Evolutionary conservation across 2,797 vertebrate species (phyloP).

Genomic region (Meda fulgida): DNA sequence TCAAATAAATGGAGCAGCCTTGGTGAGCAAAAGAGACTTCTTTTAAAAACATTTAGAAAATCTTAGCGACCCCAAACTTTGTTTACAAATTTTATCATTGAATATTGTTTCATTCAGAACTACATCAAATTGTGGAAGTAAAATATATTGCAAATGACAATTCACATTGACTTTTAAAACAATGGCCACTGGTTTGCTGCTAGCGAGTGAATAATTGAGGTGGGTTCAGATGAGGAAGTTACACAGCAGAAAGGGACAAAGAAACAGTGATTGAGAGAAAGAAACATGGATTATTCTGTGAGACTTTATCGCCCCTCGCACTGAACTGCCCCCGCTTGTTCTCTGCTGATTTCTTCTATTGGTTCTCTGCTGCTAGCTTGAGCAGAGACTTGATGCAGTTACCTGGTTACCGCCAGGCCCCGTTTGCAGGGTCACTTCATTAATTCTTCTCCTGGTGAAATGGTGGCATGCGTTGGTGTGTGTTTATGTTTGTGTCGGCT

Average conservation of each 20-base stretch:
- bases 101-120: background rate
- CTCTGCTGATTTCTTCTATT: slow-evolving; percentile 14
- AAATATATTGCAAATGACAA: background rate
- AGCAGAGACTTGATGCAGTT: slow-evolving; percentile 59
- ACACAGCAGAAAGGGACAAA: slow-evolving; percentile 6
- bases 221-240: slow-evolving; percentile 66
- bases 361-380: slow-evolving; percentile 44
- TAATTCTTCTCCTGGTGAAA: slow-evolving; percentile 55
- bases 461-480: slow-evolving; percentile 43
- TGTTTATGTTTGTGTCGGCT: slow-evolving; percentile 55
- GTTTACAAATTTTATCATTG: background rate
- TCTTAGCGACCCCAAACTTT: background rate
- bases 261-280: slow-evolving; percentile 16
- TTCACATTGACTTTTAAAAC: background rate
- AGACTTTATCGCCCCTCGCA: slow-evolving; percentile 40
- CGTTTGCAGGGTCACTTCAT: slow-evolving; percentile 63
- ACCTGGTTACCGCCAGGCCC: slow-evolving; percentile 58
- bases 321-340: slow-evolving; percentile 27
- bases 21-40: background rate
- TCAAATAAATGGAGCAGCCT: background rate
- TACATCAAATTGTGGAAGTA: background rate
- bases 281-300: slow-evolving; percentile 27
- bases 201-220: slow-evolving; percentile 80
- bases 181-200: slow-evolving; percentile 50
- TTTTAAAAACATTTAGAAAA: background rate